Conservation (phyloP, 2,797 vertebrate species). For the Premnoplex brunnescens region DNA sequence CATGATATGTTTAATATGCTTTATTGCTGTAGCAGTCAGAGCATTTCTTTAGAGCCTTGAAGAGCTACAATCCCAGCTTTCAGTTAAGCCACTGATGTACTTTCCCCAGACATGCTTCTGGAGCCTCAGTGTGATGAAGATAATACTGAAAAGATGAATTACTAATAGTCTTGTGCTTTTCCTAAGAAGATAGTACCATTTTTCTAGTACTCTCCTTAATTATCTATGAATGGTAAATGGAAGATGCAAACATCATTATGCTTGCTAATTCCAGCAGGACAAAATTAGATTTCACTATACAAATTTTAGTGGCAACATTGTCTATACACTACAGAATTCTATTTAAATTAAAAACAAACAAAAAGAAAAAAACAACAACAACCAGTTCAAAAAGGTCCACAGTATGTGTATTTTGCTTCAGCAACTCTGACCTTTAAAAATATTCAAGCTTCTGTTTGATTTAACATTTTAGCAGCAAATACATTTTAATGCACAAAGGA, state of each 20-base stretch:
- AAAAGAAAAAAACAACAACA: no score
- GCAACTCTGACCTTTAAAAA: slow-evolving; percentile 58
- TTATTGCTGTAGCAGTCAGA: not conserved
- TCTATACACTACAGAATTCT: not conserved
- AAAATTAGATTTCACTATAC: not conserved
- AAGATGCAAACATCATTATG: not conserved
- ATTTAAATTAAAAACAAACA: not conserved
- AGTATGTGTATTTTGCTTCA: not conserved
- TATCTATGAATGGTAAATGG: not conserved
- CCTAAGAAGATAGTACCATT: not conserved
- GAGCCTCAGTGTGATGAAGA: not conserved
- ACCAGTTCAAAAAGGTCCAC: not conserved
- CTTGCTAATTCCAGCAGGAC: not conserved
- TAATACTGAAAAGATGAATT: not conserved
- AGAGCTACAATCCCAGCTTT: not conserved
- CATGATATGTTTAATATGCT: not conserved
- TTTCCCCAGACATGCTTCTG: not conserved
- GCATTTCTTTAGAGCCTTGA: not conserved
- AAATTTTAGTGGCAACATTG: not conserved
- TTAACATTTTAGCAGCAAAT: slow-evolving; percentile 61
- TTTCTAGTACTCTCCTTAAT: not conserved
- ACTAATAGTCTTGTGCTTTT: not conserved
- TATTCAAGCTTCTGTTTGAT: slow-evolving; percentile 14
- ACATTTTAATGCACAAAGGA: slow-evolving; percentile 43
- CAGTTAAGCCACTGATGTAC: not conserved